Evolutionary conservation across 1,140 invertebrate genomes (phyloP), one percentile per base, ranked within the genome.

Genomic region (Vanessa tameamea): DNA sequence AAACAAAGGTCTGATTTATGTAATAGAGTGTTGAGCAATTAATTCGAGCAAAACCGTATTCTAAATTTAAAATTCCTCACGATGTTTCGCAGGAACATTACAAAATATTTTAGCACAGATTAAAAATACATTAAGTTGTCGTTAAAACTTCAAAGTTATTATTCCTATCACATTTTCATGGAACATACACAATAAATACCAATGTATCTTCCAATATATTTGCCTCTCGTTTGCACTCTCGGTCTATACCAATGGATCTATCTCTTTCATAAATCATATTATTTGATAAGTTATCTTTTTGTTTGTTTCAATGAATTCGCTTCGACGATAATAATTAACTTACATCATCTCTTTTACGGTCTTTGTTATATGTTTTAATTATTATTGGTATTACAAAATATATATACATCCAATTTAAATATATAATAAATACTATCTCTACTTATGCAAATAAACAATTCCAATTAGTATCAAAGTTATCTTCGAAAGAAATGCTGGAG

Each of bases 251-350:
- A 64, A 68, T 55, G 15, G 13, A 16, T 31, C 64, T 65, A 71
- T 75, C 73, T 73, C 71, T 75, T 69, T 76, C 76, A 53, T 20
- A 70, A 59, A 64, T 75, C 48, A 59, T 69, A 69, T 57, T 66
- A 23, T 64, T 78, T 51, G 78, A 80, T 78, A 80, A 73, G 26
- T 68, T 78, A 80, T 80, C 78, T 73, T 63, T 72, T 76, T 80
- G 73, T 80, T 80, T 78, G 71, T 80, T 75, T 67, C 78, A 71
- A 77, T 59, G 55, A 73, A 74, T 76, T 71, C 23, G 71, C 72
- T 69, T 76, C 69, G 68, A 68, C 68, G 77, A 79, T 79, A 76
- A 76, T 69, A 48, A 14, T 31, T 43, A 15, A 66, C 63, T 78
- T 78, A 76, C 67, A 78, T 78, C 77, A 78, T 76, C 63, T 14